phyloP scores from a whole-genome alignment of 2,113 vertebrate genomes.

The Semnornis frantzii region DNA sequence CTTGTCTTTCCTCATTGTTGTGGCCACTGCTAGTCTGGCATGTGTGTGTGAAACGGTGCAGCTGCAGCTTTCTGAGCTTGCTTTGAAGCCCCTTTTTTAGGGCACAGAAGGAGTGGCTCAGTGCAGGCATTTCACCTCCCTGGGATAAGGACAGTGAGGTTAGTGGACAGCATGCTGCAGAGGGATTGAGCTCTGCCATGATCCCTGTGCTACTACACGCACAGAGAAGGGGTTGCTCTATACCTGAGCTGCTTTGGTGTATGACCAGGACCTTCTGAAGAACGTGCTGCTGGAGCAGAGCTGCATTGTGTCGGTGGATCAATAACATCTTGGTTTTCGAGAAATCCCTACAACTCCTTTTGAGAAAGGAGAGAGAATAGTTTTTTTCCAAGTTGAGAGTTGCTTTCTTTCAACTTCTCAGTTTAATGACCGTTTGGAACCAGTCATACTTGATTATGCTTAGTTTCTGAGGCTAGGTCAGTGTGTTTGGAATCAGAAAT shows the following conservation, averaged over 20 bases:
- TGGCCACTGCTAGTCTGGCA: background rate
- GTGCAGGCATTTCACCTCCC: background rate
- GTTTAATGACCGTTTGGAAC: background rate
- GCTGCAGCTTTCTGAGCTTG: background rate
- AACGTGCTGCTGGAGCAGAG: background rate
- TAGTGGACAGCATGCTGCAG: fast-evolving
- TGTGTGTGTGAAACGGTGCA: fast-evolving
- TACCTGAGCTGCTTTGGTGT: fast-evolving
- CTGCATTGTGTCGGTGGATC: fast-evolving
- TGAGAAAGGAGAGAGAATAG: background rate
- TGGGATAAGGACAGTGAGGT: fast-evolving
- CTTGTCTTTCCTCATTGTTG: fast-evolving
- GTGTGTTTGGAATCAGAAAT: background rate
- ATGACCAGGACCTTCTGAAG: background rate
- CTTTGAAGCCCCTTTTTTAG: background rate
- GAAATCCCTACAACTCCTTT: background rate
- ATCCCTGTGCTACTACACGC: fast-evolving
- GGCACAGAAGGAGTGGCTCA: fast-evolving
- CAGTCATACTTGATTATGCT: background rate
- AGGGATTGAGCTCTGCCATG: background rate
- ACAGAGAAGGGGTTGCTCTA: fast-evolving
- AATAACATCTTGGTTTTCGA: background rate
- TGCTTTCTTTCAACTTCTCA: background rate
- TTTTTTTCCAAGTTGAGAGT: background rate
- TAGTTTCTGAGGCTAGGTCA: background rate